Percentiles rank a stretch among this genome's conserved stretches.
These are phyloP conservation scores for Sprattus sprattus DNA, from an alignment of 2,113 vertebrate genomes.

Conservation along the genomic window DNA sequence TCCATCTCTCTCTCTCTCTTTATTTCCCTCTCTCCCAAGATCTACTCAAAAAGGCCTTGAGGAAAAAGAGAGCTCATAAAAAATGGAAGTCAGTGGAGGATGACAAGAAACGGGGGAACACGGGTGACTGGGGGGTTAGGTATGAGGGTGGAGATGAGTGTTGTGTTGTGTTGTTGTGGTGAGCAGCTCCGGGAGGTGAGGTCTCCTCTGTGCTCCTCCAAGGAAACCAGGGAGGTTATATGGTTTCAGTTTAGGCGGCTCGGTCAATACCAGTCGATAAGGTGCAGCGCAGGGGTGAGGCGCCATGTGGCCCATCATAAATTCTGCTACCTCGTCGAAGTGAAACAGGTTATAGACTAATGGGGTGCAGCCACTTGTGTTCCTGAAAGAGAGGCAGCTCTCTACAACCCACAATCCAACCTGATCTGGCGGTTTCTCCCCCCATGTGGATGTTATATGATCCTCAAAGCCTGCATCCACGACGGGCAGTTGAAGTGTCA, in stretches of 20 bases:
- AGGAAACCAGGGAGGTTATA: not conserved
- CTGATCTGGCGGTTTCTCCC: not conserved
- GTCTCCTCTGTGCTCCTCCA: not conserved
- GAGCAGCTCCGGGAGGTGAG: not conserved
- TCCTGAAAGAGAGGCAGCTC: not conserved
- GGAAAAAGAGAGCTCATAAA: too few relatives aligned
- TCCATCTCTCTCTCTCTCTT: not conserved
- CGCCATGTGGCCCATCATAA: not conserved
- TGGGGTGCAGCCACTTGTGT: not conserved
- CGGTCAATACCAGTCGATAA: not conserved
- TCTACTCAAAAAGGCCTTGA: too few relatives aligned
- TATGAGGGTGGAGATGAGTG: not conserved
- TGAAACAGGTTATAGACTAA: not conserved
- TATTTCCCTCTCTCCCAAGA: too few relatives aligned
- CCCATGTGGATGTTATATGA: not conserved
- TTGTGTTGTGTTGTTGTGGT: not conserved
- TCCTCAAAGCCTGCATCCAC: not conserved
- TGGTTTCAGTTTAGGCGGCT: not conserved
- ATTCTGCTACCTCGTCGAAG: not conserved
- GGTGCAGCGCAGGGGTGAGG: not conserved
- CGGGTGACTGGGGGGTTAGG: too few relatives aligned
- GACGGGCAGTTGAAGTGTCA: not conserved
- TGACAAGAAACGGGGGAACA: too few relatives aligned
- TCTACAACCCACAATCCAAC: not conserved
- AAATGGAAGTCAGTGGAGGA: too few relatives aligned